Percentiles rank a stretch among this genome's conserved stretches.
Conservation (phyloP, 2,797 vertebrate genomes). For the Sphenopsis melanotis region DNA sequence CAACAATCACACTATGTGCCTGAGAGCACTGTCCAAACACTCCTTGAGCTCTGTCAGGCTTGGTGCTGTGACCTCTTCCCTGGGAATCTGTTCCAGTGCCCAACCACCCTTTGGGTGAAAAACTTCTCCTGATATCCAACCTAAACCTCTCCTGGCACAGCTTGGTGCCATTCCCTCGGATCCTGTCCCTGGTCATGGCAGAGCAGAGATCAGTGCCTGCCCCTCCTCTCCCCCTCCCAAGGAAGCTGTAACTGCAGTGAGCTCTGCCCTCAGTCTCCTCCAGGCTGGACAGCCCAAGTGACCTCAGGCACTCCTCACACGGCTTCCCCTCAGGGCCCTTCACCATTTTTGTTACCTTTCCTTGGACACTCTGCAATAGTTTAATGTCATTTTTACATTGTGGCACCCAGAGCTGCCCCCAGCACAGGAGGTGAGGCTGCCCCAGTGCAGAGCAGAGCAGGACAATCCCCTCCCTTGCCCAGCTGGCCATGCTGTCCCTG, state of each 20-base stretch:
- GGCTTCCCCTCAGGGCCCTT: fast-evolving
- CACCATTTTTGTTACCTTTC: fast-evolving
- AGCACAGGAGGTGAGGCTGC: fast-evolving
- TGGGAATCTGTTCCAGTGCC: background rate
- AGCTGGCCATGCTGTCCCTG: background rate
- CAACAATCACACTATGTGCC: background rate
- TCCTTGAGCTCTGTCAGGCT: background rate
- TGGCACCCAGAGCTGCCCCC: background rate
- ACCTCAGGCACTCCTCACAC: fast-evolving
- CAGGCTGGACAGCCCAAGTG: background rate
- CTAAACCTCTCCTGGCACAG: fast-evolving
- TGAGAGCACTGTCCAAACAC: background rate
- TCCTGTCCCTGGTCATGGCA: background rate
- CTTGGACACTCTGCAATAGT: fast-evolving
- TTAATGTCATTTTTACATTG: fast-evolving
- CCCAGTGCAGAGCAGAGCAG: fast-evolving
- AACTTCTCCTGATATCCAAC: background rate
- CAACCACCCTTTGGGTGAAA: fast-evolving
- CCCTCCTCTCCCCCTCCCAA: fast-evolving
- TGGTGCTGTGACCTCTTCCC: background rate
- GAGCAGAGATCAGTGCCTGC: background rate
- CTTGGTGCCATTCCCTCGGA: background rate
- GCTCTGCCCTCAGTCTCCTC: background rate
- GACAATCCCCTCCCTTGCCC: background rate
- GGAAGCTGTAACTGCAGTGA: background rate